Conservation (phyloP, 2,888 invertebrate species). For the Andrena bicolor region DNA sequence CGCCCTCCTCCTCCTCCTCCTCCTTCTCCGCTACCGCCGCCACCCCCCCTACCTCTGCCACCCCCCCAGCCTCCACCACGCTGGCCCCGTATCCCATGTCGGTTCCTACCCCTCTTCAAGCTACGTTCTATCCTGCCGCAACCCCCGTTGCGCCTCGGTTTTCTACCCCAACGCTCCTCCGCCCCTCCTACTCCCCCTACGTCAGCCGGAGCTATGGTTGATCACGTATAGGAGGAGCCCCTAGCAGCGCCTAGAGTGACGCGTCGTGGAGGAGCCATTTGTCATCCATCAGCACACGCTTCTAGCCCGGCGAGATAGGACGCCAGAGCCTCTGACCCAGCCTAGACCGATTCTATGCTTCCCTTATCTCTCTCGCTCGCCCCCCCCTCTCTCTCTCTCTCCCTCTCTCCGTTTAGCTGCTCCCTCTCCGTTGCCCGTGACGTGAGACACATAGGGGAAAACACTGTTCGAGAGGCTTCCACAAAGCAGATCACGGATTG, state of each 20-base stretch:
- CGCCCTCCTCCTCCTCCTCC: conserved; percentile 83
- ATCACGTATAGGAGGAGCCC: conserved; percentile 84
- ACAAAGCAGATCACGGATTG: conserved; percentile 30
- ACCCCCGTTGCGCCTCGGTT: conserved; percentile 83
- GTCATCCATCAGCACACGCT: conserved; percentile 82
- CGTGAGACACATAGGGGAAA: conserved; percentile 18
- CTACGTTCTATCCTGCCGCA: conserved; percentile 85
- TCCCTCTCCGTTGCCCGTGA: background rate
- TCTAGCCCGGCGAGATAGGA: conserved; percentile 73
- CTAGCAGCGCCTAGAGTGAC: conserved; percentile 86
- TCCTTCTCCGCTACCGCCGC: conserved; percentile 79
- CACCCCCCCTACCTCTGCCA: conserved; percentile 78
- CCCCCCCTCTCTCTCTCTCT: background rate
- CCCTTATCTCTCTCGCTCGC: conserved; percentile 60
- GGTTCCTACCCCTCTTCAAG: conserved; percentile 78
- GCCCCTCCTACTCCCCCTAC: conserved; percentile 60
- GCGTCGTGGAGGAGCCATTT: conserved; percentile 85
- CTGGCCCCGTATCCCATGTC: conserved; percentile 84
- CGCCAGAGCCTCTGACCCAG: conserved; percentile 69
- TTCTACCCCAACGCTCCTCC: conserved; percentile 81
- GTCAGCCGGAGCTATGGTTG: conserved; percentile 78
- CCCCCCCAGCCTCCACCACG: conserved; percentile 82
- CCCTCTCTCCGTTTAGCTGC: background rate
- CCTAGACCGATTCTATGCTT: conserved; percentile 66
- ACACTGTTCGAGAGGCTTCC: conserved; percentile 33